Conservation (phyloP, 2,888 invertebrate genomes). For the Phengaris arion region DNA sequence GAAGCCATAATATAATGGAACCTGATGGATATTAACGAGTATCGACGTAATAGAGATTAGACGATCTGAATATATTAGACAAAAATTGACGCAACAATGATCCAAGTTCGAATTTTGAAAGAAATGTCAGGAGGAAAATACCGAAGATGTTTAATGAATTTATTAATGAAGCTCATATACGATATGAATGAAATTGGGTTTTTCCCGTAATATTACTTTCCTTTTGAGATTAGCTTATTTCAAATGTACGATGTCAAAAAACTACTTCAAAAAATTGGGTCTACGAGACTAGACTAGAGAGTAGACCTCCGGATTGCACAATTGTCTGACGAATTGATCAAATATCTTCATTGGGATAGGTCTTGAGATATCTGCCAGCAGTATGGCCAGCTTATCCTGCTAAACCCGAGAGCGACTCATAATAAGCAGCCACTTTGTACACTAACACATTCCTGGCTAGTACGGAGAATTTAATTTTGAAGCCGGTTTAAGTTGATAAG, state of each 20-base stretch:
- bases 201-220: not conserved
- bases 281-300: too few species aligned
- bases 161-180: not conserved
- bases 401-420: not conserved
- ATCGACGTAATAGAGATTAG: not conserved
- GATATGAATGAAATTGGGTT: not conserved
- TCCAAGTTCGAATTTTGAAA: not conserved
- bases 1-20: slow-evolving; percentile 22
- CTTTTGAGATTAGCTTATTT: not conserved
- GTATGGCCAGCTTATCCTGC: not conserved
- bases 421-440: not conserved
- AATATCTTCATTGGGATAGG: not conserved
- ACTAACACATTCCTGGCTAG: not conserved
- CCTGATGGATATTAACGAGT: not conserved
- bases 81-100: slow-evolving; percentile 16
- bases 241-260: slow-evolving; percentile 8
- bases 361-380: not conserved
- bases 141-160: not conserved
- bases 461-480: not conserved
- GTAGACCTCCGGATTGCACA: not conserved
- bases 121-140: not conserved
- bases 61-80: not conserved
- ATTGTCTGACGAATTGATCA: not conserved
- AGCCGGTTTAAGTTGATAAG: not conserved
- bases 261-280: not conserved